phyloP scores from a whole-genome alignment of 2,113 vertebrate species.

The Malurus melanocephalus region DNA sequence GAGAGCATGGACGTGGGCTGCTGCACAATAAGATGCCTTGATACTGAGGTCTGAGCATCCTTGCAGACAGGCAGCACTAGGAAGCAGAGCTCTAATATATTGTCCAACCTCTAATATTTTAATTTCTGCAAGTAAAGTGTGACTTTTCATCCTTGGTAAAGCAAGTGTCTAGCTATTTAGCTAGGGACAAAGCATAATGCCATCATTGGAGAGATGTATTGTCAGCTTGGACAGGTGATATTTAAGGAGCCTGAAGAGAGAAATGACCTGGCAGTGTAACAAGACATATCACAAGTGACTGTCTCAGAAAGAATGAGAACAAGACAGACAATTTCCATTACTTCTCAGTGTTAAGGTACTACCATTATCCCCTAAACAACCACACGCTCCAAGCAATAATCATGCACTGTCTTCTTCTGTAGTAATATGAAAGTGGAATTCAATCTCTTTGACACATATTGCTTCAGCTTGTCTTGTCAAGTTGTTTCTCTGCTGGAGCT shows the following conservation, averaged over 20 bases:
- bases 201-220: slow-evolving; percentile 44
- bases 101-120: slow-evolving; percentile 18
- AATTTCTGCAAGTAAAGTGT: slow-evolving; percentile 40
- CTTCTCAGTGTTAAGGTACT: slow-evolving; percentile 48
- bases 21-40: not conserved
- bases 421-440: slow-evolving; percentile 64
- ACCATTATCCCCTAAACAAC: slow-evolving; percentile 49
- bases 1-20: not conserved
- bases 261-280: slow-evolving; percentile 65
- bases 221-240: slow-evolving; percentile 63
- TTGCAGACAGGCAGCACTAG: not conserved
- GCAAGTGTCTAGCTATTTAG: slow-evolving; percentile 19
- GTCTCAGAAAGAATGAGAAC: slow-evolving; percentile 54
- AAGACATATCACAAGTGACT: slow-evolving; percentile 56
- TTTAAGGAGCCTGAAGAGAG: slow-evolving; percentile 65
- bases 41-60: not conserved
- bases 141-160: slow-evolving; percentile 11
- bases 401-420: slow-evolving; percentile 53
- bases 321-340: slow-evolving; percentile 66
- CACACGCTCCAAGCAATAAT: slow-evolving; percentile 59
- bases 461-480: slow-evolving; percentile 53
- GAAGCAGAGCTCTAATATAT: not conserved
- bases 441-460: slow-evolving; percentile 69
- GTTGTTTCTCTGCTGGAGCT: slow-evolving; percentile 43
- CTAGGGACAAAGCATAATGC: slow-evolving; percentile 38